phyloP scores from a whole-genome alignment of 53 echinoderm and acorn worm species.

The Crossaster papposus region DNA sequence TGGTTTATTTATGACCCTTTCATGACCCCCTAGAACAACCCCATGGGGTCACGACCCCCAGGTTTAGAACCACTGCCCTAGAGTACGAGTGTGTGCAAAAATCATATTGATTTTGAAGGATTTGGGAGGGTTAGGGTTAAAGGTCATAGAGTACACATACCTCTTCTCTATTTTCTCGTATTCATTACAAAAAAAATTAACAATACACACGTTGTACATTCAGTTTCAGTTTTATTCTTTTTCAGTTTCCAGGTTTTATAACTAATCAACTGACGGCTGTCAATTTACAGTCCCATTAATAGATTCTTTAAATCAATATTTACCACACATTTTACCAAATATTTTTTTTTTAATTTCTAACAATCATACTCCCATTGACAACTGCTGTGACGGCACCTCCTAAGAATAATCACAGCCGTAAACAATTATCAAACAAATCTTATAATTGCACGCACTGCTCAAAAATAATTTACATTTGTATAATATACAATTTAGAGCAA shows the following conservation, averaged over 20 bases:
- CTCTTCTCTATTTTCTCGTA: too few relatives aligned
- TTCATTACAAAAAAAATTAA: too few relatives aligned
- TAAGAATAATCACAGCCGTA: constrained; percentile 34
- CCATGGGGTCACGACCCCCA: too few relatives aligned
- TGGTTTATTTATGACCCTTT: too few relatives aligned
- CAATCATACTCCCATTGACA: background rate
- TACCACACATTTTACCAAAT: constrained; percentile 7
- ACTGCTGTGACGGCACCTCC: constrained; percentile 6
- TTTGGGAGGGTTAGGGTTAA: too few relatives aligned
- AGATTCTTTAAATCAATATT: constrained; percentile 36
- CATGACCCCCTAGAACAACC: too few relatives aligned
- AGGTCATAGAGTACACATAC: too few relatives aligned
- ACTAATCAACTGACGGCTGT: constrained; percentile 33
- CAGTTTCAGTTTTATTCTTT: constrained; percentile 2
- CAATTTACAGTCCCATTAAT: background rate
- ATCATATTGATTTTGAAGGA: background rate
- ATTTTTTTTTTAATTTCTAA: background rate
- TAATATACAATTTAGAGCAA: constrained; percentile 49
- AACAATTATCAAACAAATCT: constrained; percentile 51
- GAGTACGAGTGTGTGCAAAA: background rate
- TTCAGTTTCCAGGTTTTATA: constrained; percentile 27
- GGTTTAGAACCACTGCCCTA: too few relatives aligned
- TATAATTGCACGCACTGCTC: constrained; percentile 52
- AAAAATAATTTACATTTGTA: constrained; percentile 60
- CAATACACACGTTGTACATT: background rate